Evolutionary conservation across 2,888 invertebrate species (phyloP).

Genomic region (Leucophora obtusa): DNA sequence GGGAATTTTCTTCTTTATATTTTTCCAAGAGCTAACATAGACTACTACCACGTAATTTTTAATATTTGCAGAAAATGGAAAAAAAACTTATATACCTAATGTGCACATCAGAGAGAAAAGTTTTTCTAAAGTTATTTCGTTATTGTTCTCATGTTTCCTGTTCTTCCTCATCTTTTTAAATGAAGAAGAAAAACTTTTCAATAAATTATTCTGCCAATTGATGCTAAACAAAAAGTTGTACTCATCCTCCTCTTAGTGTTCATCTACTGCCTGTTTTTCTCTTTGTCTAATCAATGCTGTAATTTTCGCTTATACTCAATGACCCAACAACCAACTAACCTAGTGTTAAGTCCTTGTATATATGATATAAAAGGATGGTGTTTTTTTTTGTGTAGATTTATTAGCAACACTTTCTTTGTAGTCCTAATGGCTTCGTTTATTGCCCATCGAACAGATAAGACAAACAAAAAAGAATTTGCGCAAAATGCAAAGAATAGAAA

Average conservation of each 20-base stretch:
- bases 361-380: constrained; percentile 23
- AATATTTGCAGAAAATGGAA: too few relatives aligned
- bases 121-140: background rate
- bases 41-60: too few relatives aligned
- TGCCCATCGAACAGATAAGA: constrained; percentile 8
- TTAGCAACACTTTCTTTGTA: constrained; percentile 28
- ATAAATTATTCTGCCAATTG: constrained; percentile 60
- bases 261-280: constrained; percentile 8
- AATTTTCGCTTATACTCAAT: constrained; percentile 32
- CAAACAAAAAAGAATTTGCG: background rate
- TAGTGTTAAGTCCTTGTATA: constrained; percentile 19
- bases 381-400: constrained; percentile 29
- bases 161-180: background rate
- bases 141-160: background rate
- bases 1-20: too few relatives aligned
- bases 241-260: constrained; percentile 1
- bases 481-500: background rate
- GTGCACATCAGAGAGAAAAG: background rate
- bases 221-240: constrained; percentile 43
- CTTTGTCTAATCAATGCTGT: constrained; percentile 17
- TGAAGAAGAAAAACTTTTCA: constrained; percentile 28
- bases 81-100: too few relatives aligned
- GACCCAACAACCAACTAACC: constrained; percentile 53
- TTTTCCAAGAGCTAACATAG: too few relatives aligned
- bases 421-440: constrained; percentile 11